Evolutionary conservation across 2,888 invertebrate species (phyloP).

Genomic region (Dryadula phaetusa): DNA sequence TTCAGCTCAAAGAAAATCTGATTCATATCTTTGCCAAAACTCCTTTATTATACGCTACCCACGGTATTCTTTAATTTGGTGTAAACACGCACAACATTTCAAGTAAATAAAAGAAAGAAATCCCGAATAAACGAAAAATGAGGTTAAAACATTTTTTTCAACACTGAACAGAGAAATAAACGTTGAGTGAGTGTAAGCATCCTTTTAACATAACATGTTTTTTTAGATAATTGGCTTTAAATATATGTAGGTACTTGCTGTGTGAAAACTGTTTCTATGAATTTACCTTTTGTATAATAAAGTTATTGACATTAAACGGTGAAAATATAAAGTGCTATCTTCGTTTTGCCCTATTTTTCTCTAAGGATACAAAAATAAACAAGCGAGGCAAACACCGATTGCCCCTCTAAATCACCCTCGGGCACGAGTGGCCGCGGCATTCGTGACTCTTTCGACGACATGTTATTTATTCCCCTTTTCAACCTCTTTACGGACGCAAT

Average conservation of each 20-base stretch:
- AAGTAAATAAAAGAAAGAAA: conserved; percentile 26
- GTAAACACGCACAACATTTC: conserved; percentile 54
- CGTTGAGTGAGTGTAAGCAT: neutral
- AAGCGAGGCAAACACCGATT: conserved; percentile 36
- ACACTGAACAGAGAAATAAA: neutral
- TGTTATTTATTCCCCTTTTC: conserved; percentile 72
- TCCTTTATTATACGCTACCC: conserved; percentile 59
- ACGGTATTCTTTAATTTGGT: conserved; percentile 62
- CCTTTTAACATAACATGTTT: neutral
- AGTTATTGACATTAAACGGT: conserved; percentile 9
- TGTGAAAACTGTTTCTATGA: neutral
- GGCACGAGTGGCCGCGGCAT: conserved; percentile 47
- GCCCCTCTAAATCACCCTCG: conserved; percentile 45
- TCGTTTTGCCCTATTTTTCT: conserved; percentile 24
- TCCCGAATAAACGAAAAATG: neutral
- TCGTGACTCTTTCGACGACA: conserved; percentile 54
- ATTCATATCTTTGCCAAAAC: conserved; percentile 69
- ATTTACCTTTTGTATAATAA: neutral
- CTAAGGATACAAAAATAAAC: conserved; percentile 31
- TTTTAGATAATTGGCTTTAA: neutral
- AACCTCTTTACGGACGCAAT: conserved; percentile 73
- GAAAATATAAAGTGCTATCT: conserved; percentile 17
- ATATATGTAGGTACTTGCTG: neutral
- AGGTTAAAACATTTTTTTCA: conserved; percentile 1
- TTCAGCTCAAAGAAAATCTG: conserved; percentile 68